Percentiles rank a stretch among this genome's conserved stretches.
Evolutionary conservation across 2,888 invertebrate genomes (phyloP).

Genomic region (Anthophora plumipes): DNA sequence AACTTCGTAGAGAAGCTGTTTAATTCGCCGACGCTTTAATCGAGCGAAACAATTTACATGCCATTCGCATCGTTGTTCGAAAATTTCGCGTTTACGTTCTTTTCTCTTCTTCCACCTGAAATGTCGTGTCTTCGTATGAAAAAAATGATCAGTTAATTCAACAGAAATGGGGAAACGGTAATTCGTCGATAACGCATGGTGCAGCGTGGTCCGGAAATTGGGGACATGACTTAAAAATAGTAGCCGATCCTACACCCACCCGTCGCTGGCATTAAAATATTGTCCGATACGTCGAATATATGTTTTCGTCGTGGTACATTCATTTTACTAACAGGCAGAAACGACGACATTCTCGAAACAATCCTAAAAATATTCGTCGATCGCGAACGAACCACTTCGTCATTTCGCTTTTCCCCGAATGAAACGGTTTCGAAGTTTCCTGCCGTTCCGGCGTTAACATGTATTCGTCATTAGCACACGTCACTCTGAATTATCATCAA

Average conservation of each 20-base stretch:
- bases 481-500: slow-evolving; percentile 14
- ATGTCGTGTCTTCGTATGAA: neutral
- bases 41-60: neutral
- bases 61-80: neutral
- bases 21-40: neutral
- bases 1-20: neutral
- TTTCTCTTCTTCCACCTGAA: too few species aligned
- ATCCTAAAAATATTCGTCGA: slow-evolving; percentile 40
- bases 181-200: slow-evolving; percentile 41
- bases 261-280: slow-evolving; percentile 46
- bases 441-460: neutral
- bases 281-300: slow-evolving; percentile 32
- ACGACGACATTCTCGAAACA: slow-evolving; percentile 14
- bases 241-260: slow-evolving; percentile 24
- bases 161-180: neutral
- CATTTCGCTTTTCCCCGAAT: slow-evolving; percentile 4
- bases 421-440: neutral
- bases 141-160: neutral
- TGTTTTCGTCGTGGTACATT: slow-evolving; percentile 35
- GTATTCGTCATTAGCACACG: slow-evolving; percentile 7
- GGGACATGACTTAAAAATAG: slow-evolving; percentile 61
- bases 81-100: neutral
- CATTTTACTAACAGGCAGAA: slow-evolving; percentile 2
- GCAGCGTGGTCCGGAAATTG: slow-evolving; percentile 43
- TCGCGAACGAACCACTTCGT: slow-evolving; percentile 14